A percentile compares a stretch with the other conserved stretches of the same genome.
Evolutionary conservation across 2,113 vertebrate genomes (phyloP).

Genomic region (Tenrec ecaudatus): DNA sequence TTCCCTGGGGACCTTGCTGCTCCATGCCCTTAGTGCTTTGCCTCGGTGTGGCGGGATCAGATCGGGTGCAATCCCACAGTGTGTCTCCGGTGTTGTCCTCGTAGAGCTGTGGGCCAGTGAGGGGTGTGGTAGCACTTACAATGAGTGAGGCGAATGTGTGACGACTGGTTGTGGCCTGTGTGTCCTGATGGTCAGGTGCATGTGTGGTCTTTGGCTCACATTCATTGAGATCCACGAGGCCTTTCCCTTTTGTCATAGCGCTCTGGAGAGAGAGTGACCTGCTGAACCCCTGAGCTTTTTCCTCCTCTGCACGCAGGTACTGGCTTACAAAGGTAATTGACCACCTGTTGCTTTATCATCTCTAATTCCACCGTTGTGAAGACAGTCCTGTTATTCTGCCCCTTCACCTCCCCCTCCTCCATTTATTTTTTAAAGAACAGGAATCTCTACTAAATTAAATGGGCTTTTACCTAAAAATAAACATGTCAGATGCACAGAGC

Average conservation of each 20-base stretch:
- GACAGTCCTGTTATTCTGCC: not conserved
- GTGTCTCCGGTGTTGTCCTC: too few species aligned
- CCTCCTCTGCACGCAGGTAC: not conserved
- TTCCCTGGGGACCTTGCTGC: too few species aligned
- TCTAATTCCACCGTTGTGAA: not conserved
- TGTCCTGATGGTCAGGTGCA: not conserved
- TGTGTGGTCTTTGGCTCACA: not conserved
- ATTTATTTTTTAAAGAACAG: not conserved
- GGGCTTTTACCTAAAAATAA: constrained; percentile 7
- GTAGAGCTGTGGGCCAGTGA: not conserved
- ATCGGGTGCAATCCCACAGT: too few species aligned
- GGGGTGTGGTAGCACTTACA: not conserved
- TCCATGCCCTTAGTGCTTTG: too few species aligned
- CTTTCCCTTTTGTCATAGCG: not conserved
- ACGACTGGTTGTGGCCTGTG: not conserved
- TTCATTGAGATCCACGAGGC: not conserved
- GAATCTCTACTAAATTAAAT: constrained; percentile 35
- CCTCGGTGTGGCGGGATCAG: too few species aligned
- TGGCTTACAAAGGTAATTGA: not conserved
- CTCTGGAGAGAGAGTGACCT: not conserved
- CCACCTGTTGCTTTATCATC: constrained; percentile 16
- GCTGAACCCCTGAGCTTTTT: not conserved
- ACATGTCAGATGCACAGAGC: not conserved
- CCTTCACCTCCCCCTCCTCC: not conserved
- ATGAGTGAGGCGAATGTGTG: not conserved